Evolutionary conservation across 2,797 vertebrate genomes (phyloP), one percentile per base, ranked within the genome.

Genomic region (Sebastes steindachneri): DNA sequence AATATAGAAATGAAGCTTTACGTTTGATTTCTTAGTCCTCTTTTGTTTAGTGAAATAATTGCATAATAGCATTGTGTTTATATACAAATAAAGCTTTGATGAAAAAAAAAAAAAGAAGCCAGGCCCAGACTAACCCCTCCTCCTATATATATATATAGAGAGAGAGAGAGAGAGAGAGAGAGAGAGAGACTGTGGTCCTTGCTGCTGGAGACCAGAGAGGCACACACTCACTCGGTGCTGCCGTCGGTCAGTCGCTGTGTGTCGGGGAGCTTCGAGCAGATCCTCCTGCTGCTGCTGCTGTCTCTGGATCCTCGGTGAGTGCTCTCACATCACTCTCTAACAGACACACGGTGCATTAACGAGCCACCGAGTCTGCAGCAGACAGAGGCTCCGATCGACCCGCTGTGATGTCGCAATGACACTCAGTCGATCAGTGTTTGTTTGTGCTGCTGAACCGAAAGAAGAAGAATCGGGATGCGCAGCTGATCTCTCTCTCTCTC

Each of bases 221-320:
- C n/a, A 48, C 8, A 9, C 6, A 4, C 53, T 1, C 11, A 8
- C 10, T 2, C 12, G 2, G 17, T 1, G 23, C 25, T 3, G 26
- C 53, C 4, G 48, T 64, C 5, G 0, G n/a, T 4, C 66, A 19
- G 55, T 7, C 10, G 0, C 8, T 41, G 12, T 14, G 37, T 41
- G 37, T 15, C 12, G 12, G 37, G 37, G 37, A 41, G 12, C 37
- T 41, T 15, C 37, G 37, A 14, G 37, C 37, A 15, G 37, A 41
- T 35, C 35, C 35, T 37, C 11, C 35, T 37, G 35, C 35, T 37
- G 35, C 33, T 5, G 21, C 45, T 10, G 25, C 53, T 19, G 35
- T 33, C 69, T 37, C 62, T 21, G 62, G 63, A 79, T 58, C 67
- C 2, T 25, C 53, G 77, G 87, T 89, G 75, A 86, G 87, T 69